Conservation (phyloP, 1,140 invertebrate species). For the Drosophila sulfurigaster region DNA sequence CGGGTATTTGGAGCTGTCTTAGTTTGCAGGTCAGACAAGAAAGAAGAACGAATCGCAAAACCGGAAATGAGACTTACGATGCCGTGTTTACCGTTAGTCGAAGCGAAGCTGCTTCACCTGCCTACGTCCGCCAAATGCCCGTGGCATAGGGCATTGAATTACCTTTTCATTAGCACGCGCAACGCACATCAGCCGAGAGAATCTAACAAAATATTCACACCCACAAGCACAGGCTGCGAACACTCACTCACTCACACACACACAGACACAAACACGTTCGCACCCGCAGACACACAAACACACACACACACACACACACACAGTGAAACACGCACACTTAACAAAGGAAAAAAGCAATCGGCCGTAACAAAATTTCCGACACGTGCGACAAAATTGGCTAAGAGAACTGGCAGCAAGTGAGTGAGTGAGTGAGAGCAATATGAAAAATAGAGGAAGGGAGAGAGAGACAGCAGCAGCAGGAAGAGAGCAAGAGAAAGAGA, state of each 20-base stretch:
- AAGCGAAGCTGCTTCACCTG: slow-evolving; percentile 21
- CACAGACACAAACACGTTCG: slow-evolving; percentile 36
- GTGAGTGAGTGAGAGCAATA: slow-evolving; percentile 1
- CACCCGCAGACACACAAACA: slow-evolving; percentile 24
- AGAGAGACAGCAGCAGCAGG: slow-evolving; percentile 4
- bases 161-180: slow-evolving; percentile 65
- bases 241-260: slow-evolving; percentile 23
- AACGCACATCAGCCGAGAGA: slow-evolving; percentile 35
- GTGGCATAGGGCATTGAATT: slow-evolving; percentile 80
- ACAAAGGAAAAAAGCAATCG: slow-evolving; percentile 70
- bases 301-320: slow-evolving; percentile 18
- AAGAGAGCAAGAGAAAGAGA: slow-evolving; percentile 6
- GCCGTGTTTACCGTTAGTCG: slow-evolving; percentile 56
- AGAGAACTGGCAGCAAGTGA: slow-evolving; percentile 22
- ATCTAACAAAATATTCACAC: slow-evolving; percentile 46
- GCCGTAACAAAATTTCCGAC: slow-evolving; percentile 82
- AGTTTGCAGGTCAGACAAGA: slow-evolving; percentile 23
- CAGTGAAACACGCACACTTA: slow-evolving; percentile 20
- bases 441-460: background rate
- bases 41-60: slow-evolving; percentile 2
- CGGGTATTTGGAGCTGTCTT: slow-evolving; percentile 2
- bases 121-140: slow-evolving; percentile 23
- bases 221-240: slow-evolving; percentile 24
- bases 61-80: slow-evolving; percentile 32
- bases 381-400: slow-evolving; percentile 77